Conservation (phyloP, 2,113 vertebrate genomes). For the Ia io region DNA sequence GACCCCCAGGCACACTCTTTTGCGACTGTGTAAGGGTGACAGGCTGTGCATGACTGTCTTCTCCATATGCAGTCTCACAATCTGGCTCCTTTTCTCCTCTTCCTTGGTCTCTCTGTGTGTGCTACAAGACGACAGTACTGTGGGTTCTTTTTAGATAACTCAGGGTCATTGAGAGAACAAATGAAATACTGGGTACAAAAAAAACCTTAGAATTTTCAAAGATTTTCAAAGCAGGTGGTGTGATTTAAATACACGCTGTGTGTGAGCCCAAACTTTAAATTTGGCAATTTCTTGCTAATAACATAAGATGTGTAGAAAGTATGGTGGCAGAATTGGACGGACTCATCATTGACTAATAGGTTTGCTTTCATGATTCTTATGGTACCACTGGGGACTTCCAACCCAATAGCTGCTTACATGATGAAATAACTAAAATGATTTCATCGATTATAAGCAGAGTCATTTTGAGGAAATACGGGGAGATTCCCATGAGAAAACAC, state of each 20-base stretch:
- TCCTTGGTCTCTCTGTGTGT: neutral
- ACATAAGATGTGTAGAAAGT: neutral
- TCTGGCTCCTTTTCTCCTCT: neutral
- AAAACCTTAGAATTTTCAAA: neutral
- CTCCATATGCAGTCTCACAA: neutral
- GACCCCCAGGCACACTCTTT: neutral
- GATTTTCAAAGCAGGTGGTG: neutral
- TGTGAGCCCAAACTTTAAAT: neutral
- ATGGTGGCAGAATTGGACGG: neutral
- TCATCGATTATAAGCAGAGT: neutral
- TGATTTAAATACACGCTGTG: neutral
- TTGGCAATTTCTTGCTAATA: neutral
- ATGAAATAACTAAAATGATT: neutral
- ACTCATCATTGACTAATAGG: neutral
- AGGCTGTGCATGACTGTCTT: neutral
- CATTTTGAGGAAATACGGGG: neutral
- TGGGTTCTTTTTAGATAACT: neutral
- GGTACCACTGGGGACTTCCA: neutral
- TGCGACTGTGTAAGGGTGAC: neutral
- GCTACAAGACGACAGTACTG: neutral
- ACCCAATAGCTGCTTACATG: neutral
- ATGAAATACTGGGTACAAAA: neutral
- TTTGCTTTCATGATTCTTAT: neutral
- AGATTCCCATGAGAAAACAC: neutral
- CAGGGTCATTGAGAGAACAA: neutral